Base-by-base conservation (phyloP, 2,113 vertebrate genomes). In the Murina feae region DNA sequence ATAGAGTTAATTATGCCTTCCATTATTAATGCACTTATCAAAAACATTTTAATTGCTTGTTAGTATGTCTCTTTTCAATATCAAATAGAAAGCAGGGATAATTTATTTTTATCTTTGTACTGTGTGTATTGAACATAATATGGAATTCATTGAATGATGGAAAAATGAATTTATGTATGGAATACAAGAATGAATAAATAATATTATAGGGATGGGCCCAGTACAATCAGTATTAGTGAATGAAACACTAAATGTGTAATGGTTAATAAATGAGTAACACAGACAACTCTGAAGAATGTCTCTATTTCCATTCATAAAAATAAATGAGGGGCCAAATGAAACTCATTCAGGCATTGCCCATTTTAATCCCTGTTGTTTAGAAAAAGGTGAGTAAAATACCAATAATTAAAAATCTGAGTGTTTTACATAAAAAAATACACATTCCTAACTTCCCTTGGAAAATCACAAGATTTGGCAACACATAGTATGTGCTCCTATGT, bases 401-500 rank as follows among this genome's bases (percentile, higher is more conserved):
- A 58, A 66, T 89, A 79, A 85, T 86, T 87, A 81, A 87, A 95
- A 84, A 84, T 69, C 35, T 91, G 65, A 47, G 87, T 11, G 30
- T 60, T 47, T 1, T 1, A 86, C 11, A 68, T 89, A 44, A 60
- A 82, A 71, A 82, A 92, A 87, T 65, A 2, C 16, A 76, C 95
- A 78, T 65, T 82, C 35, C 25, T 69, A 58, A 17, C 14, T 74
- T 58, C 47, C 18, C 14, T 90, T 65, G 47, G 35, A 93, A 88
- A 83, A 69, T 86, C 30, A 21, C 44, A 68, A 76, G 14, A 74
- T 83, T 90, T 51, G 63, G 11, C 39, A 78, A 32, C 17, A 17
- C 3, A 53, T 17, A 10, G 2, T 66, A 47, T 53, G 18, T 12
- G 76, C 94, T 86, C 20, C 55, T 35, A 35, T 23, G 39, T 51